A percentile compares a stretch with the other conserved stretches of the same genome.
These are phyloP conservation scores for Lycorma delicatula DNA, from an alignment of 1,140 invertebrate genomes.

Conservation along the genomic window DNA sequence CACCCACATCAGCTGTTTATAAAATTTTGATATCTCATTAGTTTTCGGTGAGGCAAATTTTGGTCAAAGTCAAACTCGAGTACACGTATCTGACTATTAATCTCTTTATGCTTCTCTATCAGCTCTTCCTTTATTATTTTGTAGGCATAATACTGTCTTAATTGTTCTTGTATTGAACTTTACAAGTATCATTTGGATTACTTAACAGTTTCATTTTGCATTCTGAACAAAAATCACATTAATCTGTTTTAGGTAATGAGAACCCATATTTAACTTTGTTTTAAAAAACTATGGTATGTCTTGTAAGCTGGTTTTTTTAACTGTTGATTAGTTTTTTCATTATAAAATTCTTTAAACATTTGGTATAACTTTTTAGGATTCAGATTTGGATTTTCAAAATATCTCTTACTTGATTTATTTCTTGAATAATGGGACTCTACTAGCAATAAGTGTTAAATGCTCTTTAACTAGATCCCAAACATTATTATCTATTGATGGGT, in stretches of 20 bases:
- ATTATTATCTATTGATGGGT: not conserved
- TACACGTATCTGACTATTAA: not conserved
- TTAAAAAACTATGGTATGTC: not conserved
- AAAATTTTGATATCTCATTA: constrained; percentile 18
- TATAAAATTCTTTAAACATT: not conserved
- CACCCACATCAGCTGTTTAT: constrained; percentile 18
- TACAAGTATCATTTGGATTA: not conserved
- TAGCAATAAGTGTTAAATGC: not conserved
- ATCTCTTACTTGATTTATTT: not conserved
- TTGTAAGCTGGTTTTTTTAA: not conserved
- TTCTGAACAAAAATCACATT: not conserved
- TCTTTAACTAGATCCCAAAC: not conserved
- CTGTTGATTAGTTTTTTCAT: not conserved
- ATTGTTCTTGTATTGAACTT: not conserved
- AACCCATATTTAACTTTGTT: constrained; percentile 1
- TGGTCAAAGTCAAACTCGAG: constrained; percentile 21
- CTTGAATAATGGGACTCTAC: not conserved
- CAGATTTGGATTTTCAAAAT: not conserved
- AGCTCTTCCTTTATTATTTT: not conserved
- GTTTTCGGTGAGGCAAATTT: constrained; percentile 17
- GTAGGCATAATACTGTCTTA: not conserved
- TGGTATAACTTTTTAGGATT: not conserved
- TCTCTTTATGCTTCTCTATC: not conserved
- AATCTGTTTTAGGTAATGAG: not conserved
- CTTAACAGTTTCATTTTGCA: not conserved